Evolutionary conservation across 1,140 invertebrate genomes (phyloP).

Genomic region (Doryteuthis pealeii): DNA sequence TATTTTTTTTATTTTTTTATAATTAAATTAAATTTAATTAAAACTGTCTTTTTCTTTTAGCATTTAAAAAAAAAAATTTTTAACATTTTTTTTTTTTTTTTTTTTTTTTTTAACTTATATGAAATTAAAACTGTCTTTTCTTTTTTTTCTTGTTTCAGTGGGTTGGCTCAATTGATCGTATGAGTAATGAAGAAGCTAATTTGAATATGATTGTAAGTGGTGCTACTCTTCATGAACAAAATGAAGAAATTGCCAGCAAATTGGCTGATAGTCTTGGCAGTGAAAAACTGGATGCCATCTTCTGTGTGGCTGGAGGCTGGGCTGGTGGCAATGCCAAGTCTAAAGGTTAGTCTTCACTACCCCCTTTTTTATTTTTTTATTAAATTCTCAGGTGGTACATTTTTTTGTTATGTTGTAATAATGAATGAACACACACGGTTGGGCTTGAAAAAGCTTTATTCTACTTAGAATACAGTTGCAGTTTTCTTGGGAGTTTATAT

Average conservation of each 20-base stretch:
- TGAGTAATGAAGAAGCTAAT: constrained; percentile 86
- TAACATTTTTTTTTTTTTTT: too few species aligned
- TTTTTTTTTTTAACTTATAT: too few species aligned
- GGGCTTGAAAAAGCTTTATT: too few species aligned
- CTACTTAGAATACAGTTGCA: too few species aligned
- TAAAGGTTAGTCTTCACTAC: constrained; percentile 47
- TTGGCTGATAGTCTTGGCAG: constrained; percentile 47
- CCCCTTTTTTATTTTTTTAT: constrained; percentile 14
- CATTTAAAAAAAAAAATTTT: too few species aligned
- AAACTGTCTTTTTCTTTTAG: too few species aligned
- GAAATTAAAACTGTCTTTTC: not conserved
- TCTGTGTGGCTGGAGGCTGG: constrained; percentile 99
- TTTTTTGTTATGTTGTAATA: too few species aligned
- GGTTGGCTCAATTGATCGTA: constrained; percentile 92
- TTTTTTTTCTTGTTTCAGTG: constrained; percentile 66
- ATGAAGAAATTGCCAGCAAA: constrained; percentile 42
- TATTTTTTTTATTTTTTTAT: too few species aligned
- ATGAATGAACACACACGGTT: too few species aligned
- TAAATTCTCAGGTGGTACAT: not conserved
- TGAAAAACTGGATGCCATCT: constrained; percentile 87
- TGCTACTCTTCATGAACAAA: constrained; percentile 78
- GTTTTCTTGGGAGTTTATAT: too few species aligned
- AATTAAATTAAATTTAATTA: too few species aligned
- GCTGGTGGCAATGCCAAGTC: constrained; percentile 77
- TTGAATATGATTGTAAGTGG: constrained; percentile 84